phyloP scores from a whole-genome alignment of 2,888 invertebrate genomes.

The Rhagonycha lutea region DNA sequence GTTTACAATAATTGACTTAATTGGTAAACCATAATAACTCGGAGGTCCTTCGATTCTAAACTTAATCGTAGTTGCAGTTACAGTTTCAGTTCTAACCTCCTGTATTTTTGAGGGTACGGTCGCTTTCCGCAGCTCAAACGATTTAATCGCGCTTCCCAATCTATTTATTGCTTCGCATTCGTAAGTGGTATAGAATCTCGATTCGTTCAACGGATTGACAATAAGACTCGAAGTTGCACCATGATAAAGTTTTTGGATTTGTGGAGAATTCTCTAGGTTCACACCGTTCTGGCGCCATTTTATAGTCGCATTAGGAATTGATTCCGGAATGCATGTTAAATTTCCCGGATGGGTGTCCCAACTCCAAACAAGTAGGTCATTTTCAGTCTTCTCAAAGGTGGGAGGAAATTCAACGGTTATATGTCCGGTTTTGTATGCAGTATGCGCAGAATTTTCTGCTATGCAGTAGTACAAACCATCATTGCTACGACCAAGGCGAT shows the following conservation, averaged over 20 bases:
- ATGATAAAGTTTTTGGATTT: constrained; percentile 65
- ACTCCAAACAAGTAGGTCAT: constrained; percentile 74
- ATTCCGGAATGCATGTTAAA: constrained; percentile 84
- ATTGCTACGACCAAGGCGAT: constrained; percentile 68
- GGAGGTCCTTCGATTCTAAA: constrained; percentile 78
- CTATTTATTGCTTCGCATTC: constrained; percentile 81
- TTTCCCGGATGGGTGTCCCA: constrained; percentile 84
- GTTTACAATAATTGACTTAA: constrained; percentile 73
- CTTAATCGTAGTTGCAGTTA: constrained; percentile 83
- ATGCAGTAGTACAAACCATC: constrained; percentile 90
- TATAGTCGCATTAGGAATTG: constrained; percentile 89
- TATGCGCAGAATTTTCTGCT: constrained; percentile 76
- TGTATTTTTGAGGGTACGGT: constrained; percentile 68
- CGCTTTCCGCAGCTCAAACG: constrained; percentile 76
- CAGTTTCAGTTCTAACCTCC: constrained; percentile 68
- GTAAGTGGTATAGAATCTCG: constrained; percentile 72
- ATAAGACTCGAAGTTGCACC: constrained; percentile 75
- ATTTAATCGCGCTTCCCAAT: constrained; percentile 69
- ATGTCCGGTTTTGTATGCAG: constrained; percentile 77
- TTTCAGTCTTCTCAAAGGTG: constrained; percentile 71
- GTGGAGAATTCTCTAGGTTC: constrained; percentile 51
- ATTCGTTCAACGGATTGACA: constrained; percentile 68
- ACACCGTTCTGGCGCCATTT: constrained; percentile 70
- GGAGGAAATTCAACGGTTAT: constrained; percentile 82
- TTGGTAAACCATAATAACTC: constrained; percentile 75